Evolutionary conservation across 2,888 invertebrate genomes (phyloP).

Genomic region (Dasypolia templi): DNA sequence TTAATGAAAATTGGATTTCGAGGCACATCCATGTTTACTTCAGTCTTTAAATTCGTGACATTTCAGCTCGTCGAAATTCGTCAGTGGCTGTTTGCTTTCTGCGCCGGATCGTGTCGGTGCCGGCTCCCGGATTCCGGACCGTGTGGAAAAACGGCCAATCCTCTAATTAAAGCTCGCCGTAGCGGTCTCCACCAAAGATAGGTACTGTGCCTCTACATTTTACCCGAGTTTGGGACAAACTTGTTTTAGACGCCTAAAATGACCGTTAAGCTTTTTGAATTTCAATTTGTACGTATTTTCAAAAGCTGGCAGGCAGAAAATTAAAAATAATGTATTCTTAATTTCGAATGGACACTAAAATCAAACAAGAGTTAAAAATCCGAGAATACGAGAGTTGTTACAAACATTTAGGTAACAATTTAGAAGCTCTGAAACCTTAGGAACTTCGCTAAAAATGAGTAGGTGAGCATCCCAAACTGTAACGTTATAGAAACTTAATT

Average conservation of each 20-base stretch:
- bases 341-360: too few species aligned
- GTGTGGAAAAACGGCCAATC: constrained; percentile 81
- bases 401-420: too few species aligned
- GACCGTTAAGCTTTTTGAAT: background rate
- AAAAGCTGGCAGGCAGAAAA: background rate
- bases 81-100: constrained; percentile 38
- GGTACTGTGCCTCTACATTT: constrained; percentile 35
- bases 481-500: too few species aligned
- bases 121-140: constrained; percentile 20
- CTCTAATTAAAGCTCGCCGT: constrained; percentile 80
- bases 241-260: background rate
- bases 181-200: constrained; percentile 76
- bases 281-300: background rate
- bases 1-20: background rate
- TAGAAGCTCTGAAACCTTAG: too few species aligned
- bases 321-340: background rate
- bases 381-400: too few species aligned
- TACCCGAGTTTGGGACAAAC: constrained; percentile 20
- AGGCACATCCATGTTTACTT: background rate
- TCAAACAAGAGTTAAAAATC: too few species aligned
- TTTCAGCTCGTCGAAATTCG: constrained; percentile 38
- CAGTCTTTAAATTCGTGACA: constrained; percentile 19
- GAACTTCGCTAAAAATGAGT: too few species aligned
- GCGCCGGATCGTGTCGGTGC: constrained; percentile 31
- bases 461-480: too few species aligned